Percentiles rank a stretch among this genome's conserved stretches.
Conservation (phyloP, 1,140 invertebrate genomes). For the Myzus persicae region DNA sequence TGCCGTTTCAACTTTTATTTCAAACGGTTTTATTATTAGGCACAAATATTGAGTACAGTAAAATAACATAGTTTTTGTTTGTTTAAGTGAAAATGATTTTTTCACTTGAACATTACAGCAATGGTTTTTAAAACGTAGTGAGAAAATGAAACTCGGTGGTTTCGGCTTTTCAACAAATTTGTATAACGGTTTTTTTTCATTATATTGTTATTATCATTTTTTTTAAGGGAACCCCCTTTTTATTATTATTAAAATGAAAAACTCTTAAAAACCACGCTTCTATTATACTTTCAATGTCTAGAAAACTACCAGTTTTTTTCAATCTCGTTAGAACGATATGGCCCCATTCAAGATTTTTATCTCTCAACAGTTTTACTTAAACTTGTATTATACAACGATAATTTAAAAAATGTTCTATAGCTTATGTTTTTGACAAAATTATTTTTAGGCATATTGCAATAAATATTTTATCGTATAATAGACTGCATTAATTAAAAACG, state of each 20-base stretch:
- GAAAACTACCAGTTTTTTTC: neutral
- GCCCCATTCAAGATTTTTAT: neutral
- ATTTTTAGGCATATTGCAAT: neutral
- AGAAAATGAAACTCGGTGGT: neutral
- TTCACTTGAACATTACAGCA: neutral
- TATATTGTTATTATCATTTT: neutral
- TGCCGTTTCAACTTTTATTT: neutral
- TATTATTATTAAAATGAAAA: slow-evolving; percentile 15
- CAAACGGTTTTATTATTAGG: neutral
- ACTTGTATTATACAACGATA: neutral
- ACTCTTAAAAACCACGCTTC: neutral
- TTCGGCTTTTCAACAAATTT: neutral
- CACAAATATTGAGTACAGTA: neutral
- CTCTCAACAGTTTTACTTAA: neutral
- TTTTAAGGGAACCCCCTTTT: neutral
- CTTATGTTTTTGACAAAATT: neutral
- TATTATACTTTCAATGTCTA: neutral
- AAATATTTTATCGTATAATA: neutral
- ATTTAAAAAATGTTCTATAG: neutral
- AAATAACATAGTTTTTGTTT: neutral
- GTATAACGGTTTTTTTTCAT: neutral
- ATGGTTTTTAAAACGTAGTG: neutral
- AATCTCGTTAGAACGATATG: slow-evolving; percentile 25
- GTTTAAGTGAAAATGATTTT: neutral
- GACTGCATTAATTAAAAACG: neutral